Percentiles rank a stretch among this genome's conserved stretches.
These are phyloP conservation scores for Globodera rostochiensis DNA, from an alignment of 1,140 invertebrate genomes.

Conservation along the genomic window DNA sequence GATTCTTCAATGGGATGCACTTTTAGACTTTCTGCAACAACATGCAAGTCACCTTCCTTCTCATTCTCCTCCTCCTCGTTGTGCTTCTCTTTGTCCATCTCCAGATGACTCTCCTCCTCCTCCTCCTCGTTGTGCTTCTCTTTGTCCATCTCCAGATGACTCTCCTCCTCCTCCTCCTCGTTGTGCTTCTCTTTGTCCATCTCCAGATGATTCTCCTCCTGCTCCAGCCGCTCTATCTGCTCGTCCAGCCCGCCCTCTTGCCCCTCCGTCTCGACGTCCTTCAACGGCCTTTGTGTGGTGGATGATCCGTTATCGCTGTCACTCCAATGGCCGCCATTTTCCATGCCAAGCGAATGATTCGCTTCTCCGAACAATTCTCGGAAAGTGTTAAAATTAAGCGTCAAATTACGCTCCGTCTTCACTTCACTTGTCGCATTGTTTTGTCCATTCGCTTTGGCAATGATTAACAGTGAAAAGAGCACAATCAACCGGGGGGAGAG, in stretches of 20 bases:
- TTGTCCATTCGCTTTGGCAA: not conserved
- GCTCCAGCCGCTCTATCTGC: not conserved
- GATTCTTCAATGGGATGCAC: not conserved
- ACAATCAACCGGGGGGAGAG: not conserved
- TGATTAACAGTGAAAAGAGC: not conserved
- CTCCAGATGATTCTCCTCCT: not conserved
- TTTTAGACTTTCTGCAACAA: slow-evolving; percentile 5
- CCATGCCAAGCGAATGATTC: not conserved
- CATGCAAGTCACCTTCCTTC: not conserved
- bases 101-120: not conserved
- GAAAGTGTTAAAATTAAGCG: not conserved
- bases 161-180: not conserved
- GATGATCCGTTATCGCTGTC: not conserved
- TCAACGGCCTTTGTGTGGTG: not conserved
- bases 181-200: not conserved
- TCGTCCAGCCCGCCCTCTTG: not conserved
- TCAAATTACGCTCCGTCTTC: not conserved
- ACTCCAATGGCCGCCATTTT: too few species aligned
- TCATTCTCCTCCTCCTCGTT: not conserved
- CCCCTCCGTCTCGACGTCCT: too few species aligned
- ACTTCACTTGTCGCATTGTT: not conserved
- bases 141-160: not conserved
- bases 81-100: not conserved
- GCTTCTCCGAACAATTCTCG: not conserved
- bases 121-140: not conserved